phyloP scores from a whole-genome alignment of 2,113 vertebrate species.

The Embiotoca jacksoni region DNA sequence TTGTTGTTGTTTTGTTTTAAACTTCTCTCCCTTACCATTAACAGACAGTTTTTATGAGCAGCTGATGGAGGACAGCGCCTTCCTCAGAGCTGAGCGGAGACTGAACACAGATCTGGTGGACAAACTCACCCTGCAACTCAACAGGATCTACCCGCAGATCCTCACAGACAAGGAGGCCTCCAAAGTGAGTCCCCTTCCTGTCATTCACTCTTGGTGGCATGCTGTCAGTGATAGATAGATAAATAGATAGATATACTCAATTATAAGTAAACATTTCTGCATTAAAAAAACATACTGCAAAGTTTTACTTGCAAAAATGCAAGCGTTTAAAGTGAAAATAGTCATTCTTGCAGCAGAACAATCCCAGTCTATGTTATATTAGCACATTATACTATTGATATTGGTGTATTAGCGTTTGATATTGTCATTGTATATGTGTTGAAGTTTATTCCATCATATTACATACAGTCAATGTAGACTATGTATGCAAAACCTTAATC shows the following conservation, averaged over 20 bases:
- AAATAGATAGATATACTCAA: too few relatives aligned
- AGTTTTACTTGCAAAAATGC: too few relatives aligned
- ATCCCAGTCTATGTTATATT: too few relatives aligned
- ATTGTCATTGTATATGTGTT: not conserved
- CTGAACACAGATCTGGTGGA: constrained; percentile 93
- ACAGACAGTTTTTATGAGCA: constrained; percentile 88
- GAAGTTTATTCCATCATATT: not conserved
- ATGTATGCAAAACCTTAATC: too few relatives aligned
- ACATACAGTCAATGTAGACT: not conserved
- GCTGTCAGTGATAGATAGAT: not conserved
- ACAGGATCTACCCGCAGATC: constrained; percentile 96
- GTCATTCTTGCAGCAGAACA: too few relatives aligned
- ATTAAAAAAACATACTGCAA: too few relatives aligned
- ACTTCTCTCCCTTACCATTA: not conserved
- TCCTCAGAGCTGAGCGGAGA: constrained; percentile 85
- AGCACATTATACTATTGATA: not conserved
- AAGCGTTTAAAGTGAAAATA: not conserved
- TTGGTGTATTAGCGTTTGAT: not conserved
- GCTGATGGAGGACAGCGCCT: constrained; percentile 89
- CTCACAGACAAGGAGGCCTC: constrained; percentile 94
- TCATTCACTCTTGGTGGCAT: not conserved
- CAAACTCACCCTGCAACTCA: constrained; percentile 95
- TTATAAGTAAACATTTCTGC: too few relatives aligned
- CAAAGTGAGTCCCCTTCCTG: constrained; percentile 82
- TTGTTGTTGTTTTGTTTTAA: too few relatives aligned